These are phyloP conservation scores for Cheirogaleus medius DNA, from an alignment of 2,113 vertebrate species.

Conservation along the genomic window DNA sequence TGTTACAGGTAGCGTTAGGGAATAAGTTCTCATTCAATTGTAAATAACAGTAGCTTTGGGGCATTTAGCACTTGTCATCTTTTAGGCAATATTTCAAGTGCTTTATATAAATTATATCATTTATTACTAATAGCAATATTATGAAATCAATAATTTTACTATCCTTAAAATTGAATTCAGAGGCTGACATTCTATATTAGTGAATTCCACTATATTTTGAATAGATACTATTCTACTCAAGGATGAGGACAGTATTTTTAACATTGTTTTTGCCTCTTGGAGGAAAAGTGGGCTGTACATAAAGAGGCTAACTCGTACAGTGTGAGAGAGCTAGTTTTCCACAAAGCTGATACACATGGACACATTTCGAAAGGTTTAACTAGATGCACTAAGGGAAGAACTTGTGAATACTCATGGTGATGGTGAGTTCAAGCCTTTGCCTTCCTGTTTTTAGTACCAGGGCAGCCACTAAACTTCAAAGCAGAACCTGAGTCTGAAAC, in stretches of 20 bases:
- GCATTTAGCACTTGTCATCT: not conserved
- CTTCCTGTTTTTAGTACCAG: slow-evolving; percentile 89
- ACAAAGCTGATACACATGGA: not conserved
- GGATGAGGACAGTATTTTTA: not conserved
- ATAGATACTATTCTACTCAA: not conserved
- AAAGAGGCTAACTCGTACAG: not conserved
- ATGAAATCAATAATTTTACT: not conserved
- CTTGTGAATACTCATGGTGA: not conserved
- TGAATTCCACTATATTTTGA: not conserved
- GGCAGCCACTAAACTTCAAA: slow-evolving; percentile 96
- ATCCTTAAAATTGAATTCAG: not conserved
- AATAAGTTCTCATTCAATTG: not conserved
- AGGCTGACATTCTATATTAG: not conserved
- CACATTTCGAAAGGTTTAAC: not conserved
- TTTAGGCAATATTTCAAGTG: not conserved
- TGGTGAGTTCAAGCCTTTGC: not conserved
- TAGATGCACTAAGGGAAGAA: too few species aligned
- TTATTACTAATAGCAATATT: not conserved
- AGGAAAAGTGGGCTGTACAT: not conserved
- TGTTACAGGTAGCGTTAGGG: not conserved
- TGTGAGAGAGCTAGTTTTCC: not conserved
- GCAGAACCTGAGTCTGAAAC: slow-evolving; percentile 99
- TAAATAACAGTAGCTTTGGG: not conserved
- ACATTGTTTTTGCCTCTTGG: not conserved
- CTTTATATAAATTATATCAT: not conserved